Evolutionary conservation across 2,113 vertebrate species (phyloP).

Genomic region (Brienomyrus longianalis): DNA sequence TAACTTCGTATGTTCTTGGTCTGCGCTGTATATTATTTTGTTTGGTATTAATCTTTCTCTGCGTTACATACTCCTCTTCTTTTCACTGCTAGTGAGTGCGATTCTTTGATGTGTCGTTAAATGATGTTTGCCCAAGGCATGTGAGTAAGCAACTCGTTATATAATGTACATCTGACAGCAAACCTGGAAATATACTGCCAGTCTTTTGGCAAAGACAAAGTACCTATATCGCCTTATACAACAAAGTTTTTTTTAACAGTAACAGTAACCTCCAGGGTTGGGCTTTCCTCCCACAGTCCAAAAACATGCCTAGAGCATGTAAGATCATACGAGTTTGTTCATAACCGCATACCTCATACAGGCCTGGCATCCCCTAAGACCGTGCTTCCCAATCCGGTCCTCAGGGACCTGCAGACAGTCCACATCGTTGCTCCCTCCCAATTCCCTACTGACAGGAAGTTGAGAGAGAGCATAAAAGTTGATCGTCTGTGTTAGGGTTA

Average conservation of each 20-base stretch:
- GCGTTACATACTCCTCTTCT: background rate
- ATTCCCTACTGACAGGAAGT: background rate
- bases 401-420: background rate
- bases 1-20: background rate
- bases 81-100: background rate
- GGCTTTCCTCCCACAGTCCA: background rate
- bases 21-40: background rate
- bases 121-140: background rate
- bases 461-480: background rate
- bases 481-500: background rate
- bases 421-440: background rate
- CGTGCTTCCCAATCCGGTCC: background rate
- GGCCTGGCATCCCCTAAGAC: background rate
- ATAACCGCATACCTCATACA: background rate
- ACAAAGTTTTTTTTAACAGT: background rate
- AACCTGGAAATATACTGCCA: background rate
- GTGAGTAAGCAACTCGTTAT: background rate
- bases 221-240: background rate
- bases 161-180: background rate
- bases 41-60: background rate
- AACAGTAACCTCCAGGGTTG: background rate
- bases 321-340: background rate
- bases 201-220: background rate
- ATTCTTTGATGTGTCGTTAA: background rate
- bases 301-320: background rate